A percentile compares a stretch with the other conserved stretches of the same genome.
Conservation (phyloP, 2,888 invertebrate species). For the Cataglyphis altisquamis region DNA sequence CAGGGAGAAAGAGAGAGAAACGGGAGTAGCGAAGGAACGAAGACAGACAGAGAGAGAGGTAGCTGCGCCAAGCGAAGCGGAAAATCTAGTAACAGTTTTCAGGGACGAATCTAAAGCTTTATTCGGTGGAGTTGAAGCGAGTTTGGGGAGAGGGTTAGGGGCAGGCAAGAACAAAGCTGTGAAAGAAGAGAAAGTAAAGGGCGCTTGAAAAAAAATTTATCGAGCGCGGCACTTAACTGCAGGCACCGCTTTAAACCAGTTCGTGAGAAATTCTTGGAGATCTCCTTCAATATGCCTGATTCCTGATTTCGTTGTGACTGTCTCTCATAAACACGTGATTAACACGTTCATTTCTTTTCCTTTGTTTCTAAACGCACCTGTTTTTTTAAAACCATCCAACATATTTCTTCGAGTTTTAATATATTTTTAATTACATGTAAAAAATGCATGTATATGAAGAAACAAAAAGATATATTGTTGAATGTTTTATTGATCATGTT, state of each 20-base stretch:
- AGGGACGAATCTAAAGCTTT: constrained; percentile 67
- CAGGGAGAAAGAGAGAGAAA: constrained; percentile 48
- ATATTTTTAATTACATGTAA: background rate
- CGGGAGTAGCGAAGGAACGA: background rate
- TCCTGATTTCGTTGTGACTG: constrained; percentile 11
- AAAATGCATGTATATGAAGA: background rate
- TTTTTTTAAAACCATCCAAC: background rate
- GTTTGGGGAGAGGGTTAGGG: constrained; percentile 59
- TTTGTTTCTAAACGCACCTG: too few relatives aligned
- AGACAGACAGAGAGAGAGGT: constrained; percentile 45
- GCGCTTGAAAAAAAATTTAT: constrained; percentile 74
- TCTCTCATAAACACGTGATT: background rate
- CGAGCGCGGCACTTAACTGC: constrained; percentile 74
- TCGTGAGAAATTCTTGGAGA: constrained; percentile 40
- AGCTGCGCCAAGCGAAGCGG: constrained; percentile 69
- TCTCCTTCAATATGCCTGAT: background rate
- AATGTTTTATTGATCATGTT: background rate
- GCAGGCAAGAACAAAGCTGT: constrained; percentile 67
- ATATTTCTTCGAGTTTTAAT: background rate
- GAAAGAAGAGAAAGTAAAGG: constrained; percentile 67
- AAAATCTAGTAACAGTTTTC: constrained; percentile 76
- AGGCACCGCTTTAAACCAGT: constrained; percentile 68
- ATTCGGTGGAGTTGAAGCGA: constrained; percentile 70
- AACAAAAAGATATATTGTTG: background rate
- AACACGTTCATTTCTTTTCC: background rate